Evolutionary conservation across 2,888 invertebrate genomes (phyloP).

Genomic region (Penaeus monodon): DNA sequence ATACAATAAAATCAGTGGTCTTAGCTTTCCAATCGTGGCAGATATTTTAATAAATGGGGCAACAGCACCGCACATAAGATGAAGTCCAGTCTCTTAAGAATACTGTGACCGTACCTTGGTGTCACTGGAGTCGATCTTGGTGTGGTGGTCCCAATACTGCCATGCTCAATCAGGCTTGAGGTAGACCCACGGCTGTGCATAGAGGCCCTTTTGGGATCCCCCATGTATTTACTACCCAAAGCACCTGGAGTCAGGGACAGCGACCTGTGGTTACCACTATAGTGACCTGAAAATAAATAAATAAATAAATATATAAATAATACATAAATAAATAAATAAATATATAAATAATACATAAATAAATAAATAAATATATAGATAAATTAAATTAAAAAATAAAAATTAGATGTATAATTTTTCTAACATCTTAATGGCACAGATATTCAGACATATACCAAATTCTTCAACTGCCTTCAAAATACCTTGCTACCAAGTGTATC

Average conservation of each 20-base stretch:
- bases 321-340: no score
- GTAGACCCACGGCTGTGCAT: constrained; percentile 93
- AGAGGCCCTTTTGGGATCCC: constrained; percentile 82
- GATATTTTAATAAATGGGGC: no score
- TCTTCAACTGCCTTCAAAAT: no score
- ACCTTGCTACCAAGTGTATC: no score
- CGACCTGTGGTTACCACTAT: constrained; percentile 65
- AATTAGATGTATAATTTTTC: no score
- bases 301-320: background rate
- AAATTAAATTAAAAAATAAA: no score
- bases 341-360: background rate
- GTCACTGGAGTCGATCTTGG: constrained; percentile 87
- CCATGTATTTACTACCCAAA: constrained; percentile 67
- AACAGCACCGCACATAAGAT: background rate
- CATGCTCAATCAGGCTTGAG: constrained; percentile 84
- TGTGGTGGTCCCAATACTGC: constrained; percentile 78
- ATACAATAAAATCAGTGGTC: background rate
- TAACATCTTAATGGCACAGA: no score
- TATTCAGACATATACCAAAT: no score
- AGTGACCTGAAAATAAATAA: constrained; percentile 39
- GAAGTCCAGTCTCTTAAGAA: no score
- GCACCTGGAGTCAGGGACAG: constrained; percentile 67
- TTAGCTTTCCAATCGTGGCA: background rate
- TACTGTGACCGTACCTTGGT: constrained; percentile 77
- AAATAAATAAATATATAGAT: no score